Evolutionary conservation across 1,140 invertebrate genomes (phyloP).

Genomic region (Brachystomella parvula): DNA sequence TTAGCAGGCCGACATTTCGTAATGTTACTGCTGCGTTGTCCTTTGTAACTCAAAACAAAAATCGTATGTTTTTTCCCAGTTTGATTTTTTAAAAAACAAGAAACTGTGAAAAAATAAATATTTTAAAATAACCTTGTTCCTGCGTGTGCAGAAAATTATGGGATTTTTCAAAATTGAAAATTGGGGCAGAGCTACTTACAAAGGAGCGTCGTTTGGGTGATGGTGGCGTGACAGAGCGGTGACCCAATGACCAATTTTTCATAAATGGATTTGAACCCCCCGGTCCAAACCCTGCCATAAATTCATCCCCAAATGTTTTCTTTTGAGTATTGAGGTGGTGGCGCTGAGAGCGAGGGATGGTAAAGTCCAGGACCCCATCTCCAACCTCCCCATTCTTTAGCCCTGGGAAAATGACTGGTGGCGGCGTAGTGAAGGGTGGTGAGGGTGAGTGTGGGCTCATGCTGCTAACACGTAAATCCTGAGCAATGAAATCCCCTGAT

Average conservation of each 20-base stretch:
- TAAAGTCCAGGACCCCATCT: not conserved
- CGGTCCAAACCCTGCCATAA: not conserved
- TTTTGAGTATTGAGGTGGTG: not conserved
- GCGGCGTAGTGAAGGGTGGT: not conserved
- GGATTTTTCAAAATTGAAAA: too few species aligned
- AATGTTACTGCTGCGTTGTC: too few species aligned
- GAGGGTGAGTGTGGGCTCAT: not conserved
- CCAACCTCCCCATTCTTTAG: slow-evolving; percentile 3
- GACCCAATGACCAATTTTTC: not conserved
- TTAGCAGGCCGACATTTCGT: too few species aligned
- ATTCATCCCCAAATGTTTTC: not conserved
- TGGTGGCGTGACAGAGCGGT: not conserved
- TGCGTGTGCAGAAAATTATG: too few species aligned
- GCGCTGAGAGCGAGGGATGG: not conserved
- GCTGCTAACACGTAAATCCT: slow-evolving; percentile 47
- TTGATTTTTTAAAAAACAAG: too few species aligned
- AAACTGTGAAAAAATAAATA: too few species aligned
- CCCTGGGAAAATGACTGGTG: not conserved
- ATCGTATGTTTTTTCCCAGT: too few species aligned
- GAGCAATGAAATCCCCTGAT: slow-evolving; percentile 62
- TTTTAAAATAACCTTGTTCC: too few species aligned
- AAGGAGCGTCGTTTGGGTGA: not conserved
- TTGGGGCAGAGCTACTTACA: not conserved
- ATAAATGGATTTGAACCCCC: not conserved
- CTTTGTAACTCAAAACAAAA: too few species aligned